Percentiles rank a stretch among this genome's conserved stretches.
Evolutionary conservation across 2,888 invertebrate genomes (phyloP).

Genomic region (Camponotus fellah): DNA sequence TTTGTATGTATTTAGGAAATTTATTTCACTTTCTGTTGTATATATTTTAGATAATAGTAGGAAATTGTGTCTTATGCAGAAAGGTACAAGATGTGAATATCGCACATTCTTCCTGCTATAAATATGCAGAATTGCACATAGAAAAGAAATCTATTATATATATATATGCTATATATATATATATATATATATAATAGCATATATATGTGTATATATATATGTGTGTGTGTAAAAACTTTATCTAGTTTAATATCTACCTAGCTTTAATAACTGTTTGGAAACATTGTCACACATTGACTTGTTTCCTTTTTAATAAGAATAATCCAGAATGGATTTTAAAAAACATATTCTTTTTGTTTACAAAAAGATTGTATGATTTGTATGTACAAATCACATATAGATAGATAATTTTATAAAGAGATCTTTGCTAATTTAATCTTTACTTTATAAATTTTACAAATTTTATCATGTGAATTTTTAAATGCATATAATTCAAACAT

Average conservation of each 20-base stretch:
- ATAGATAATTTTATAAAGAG: not conserved
- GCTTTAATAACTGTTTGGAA: not conserved
- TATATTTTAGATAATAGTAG: not conserved
- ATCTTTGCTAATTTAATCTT: slow-evolving; percentile 2
- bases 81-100: not conserved
- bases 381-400: not conserved
- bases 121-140: slow-evolving; percentile 30
- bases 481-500: not conserved
- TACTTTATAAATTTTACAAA: not conserved
- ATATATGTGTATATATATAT: too few species aligned
- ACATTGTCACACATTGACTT: not conserved
- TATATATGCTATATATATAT: too few species aligned
- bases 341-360: slow-evolving; percentile 1
- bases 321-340: not conserved
- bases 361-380: not conserved
- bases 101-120: slow-evolving; percentile 54
- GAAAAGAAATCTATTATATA: not conserved
- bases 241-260: not conserved
- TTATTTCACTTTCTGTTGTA: not conserved
- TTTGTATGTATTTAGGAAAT: slow-evolving; percentile 47
- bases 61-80: slow-evolving; percentile 22
- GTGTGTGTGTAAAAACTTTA: not conserved
- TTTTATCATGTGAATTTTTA: not conserved
- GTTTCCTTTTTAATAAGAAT: not conserved
- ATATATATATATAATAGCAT: too few species aligned